Evolutionary conservation across 2,113 vertebrate genomes (phyloP).

Genomic region (Calypte anna): DNA sequence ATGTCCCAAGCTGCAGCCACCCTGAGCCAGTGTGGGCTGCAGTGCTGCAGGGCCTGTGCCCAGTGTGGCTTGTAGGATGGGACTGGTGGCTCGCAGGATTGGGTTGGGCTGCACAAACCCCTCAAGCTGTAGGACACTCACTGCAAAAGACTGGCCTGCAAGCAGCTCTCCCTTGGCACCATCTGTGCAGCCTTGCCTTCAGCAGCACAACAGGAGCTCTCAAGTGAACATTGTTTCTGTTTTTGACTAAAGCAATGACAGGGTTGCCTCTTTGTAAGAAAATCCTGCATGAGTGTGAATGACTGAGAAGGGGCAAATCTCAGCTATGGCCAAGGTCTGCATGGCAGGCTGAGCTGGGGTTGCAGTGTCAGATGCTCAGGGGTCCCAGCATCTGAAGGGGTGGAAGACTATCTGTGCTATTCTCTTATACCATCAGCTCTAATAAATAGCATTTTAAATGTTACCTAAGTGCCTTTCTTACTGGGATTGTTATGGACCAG

Average conservation of each 20-base stretch:
- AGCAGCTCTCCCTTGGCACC: fast-evolving
- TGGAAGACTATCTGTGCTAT: background rate
- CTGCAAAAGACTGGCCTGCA: background rate
- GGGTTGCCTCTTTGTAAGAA: background rate
- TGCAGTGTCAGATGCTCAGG: background rate
- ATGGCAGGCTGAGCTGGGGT: fast-evolving
- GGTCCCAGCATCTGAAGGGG: background rate
- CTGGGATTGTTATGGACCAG: background rate
- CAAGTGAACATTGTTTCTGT: background rate
- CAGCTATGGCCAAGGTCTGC: background rate
- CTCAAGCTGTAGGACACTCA: fast-evolving
- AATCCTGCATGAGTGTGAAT: background rate
- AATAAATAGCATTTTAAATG: background rate
- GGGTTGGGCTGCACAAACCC: background rate
- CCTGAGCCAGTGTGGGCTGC: fast-evolving
- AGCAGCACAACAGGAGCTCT: background rate
- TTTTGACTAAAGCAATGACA: background rate
- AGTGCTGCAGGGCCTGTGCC: fast-evolving
- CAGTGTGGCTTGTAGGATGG: fast-evolving
- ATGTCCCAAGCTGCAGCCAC: background rate
- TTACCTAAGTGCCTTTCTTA: background rate
- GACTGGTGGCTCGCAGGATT: fast-evolving
- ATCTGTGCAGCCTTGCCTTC: fast-evolving
- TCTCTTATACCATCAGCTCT: fast-evolving
- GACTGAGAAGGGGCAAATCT: background rate